Base-by-base conservation (phyloP, 2,113 vertebrate species). In the Paratilapia polleni region DNA sequence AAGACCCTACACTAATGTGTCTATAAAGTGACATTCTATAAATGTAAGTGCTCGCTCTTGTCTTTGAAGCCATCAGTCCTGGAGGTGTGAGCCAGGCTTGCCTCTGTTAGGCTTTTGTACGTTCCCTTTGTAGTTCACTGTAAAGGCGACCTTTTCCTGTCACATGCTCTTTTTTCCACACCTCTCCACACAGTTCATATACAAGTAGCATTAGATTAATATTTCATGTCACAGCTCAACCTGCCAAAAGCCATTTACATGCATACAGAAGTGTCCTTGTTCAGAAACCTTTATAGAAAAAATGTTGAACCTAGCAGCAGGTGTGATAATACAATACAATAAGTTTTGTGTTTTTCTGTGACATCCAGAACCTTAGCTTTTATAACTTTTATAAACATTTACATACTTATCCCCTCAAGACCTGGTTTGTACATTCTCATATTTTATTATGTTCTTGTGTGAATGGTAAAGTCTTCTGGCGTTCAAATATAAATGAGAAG, bases 41-140 rank as follows among this genome's bases (percentile, higher is more conserved):
- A 92, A 85, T 79, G 54, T 8, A 38, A 58, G 64, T 20, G 62
- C 68, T 63, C n/a, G 5, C 79, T 74, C 41, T 31, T 2, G 17
- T 58, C 75, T 93, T 89, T 93, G 89, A 90, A 77, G 85, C 57
- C 54, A 9, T 68, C 28, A 83, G 68, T 87, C 83, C 78, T 15
- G n/a, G 41, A 66, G 43, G 84, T 59, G 83, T 76, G 36, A 52
- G 86, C 31, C 60, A 70, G 13, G 2, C 62, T 56, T 12, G 36
- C 63, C 61, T 74, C 56, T 54, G 61, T 68, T 14, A 41, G 58
- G 57, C 77, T 84, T 80, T 84, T 62, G 17, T 49, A 38, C 41
- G 9, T 68, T 86, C 77, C 11, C 92, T 91, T 81, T 91, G 82
- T 82, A 81, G 60, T 83, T 85, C 17, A 70, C 20, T 74, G 34